Conservation (phyloP, 2,888 invertebrate genomes). For the Aproaerema taeniolella region DNA sequence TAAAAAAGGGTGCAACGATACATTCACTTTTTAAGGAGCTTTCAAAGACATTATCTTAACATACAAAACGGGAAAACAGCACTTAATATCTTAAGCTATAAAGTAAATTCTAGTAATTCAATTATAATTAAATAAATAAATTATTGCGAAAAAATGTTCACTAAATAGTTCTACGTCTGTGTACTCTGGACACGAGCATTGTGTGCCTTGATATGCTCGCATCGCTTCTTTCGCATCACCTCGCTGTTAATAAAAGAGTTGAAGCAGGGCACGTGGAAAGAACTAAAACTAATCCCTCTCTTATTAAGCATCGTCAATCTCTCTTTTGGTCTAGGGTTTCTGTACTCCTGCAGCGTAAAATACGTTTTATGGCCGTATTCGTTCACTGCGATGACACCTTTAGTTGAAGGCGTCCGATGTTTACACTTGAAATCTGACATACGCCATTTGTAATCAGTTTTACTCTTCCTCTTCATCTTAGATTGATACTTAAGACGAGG, state of each 20-base stretch:
- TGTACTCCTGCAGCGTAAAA: conserved; percentile 38
- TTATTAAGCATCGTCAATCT: no score
- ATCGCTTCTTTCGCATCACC: conserved; percentile 41
- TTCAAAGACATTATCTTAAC: no score
- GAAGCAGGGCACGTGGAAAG: conserved; percentile 63
- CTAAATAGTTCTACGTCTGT: neutral
- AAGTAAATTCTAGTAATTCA: no score
- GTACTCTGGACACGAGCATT: conserved; percentile 5
- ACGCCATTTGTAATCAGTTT: no score
- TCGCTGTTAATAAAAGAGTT: conserved; percentile 54
- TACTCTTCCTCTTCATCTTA: conserved; percentile 20
- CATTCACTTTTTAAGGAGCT: no score
- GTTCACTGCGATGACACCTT: conserved; percentile 52
- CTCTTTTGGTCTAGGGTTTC: conserved; percentile 43
- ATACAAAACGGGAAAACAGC: no score
- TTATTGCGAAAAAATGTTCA: neutral
- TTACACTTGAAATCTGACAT: no score
- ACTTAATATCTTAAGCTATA: no score
- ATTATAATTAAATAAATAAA: no score
- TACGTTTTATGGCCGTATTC: conserved; percentile 50
- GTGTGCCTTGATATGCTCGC: conserved; percentile 26
- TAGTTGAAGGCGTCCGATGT: conserved; percentile 48
- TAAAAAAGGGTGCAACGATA: no score
- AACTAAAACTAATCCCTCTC: conserved; percentile 56
- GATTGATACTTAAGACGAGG: conserved; percentile 33